These are phyloP conservation scores for Epinephelus awoara DNA, from an alignment of 2,797 vertebrate genomes.

Conservation along the genomic window DNA sequence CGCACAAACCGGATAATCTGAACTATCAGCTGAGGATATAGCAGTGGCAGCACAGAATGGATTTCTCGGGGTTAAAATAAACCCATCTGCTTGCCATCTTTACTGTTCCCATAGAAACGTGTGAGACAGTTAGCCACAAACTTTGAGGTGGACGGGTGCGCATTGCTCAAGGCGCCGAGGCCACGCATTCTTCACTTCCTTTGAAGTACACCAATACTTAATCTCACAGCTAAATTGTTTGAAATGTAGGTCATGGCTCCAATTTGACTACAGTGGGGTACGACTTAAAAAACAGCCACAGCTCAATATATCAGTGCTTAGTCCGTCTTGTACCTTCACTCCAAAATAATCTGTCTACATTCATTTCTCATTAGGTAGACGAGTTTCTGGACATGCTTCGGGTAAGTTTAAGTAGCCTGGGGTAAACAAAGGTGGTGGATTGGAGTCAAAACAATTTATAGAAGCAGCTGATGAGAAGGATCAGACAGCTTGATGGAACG, in stretches of 20 bases:
- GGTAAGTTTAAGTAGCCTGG: constrained; percentile 46
- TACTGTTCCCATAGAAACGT: constrained; percentile 56
- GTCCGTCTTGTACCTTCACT: constrained; percentile 43
- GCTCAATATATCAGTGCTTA: constrained; percentile 40
- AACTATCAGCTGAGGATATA: constrained; percentile 15
- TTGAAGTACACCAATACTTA: constrained; percentile 77
- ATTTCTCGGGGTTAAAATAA: constrained; percentile 48
- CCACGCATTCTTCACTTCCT: constrained; percentile 64
- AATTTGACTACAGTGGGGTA: constrained; percentile 65
- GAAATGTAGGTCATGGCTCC: constrained; percentile 75
- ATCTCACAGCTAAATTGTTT: constrained; percentile 80
- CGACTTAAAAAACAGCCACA: constrained; percentile 47
- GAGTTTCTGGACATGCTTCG: constrained; percentile 43
- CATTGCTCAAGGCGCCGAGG: constrained; percentile 54
- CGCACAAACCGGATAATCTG: constrained; percentile 42
- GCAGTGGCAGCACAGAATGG: background rate
- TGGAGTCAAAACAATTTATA: constrained; percentile 48
- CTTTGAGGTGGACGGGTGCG: constrained; percentile 47
- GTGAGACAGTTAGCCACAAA: constrained; percentile 42
- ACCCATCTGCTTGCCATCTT: constrained; percentile 39
- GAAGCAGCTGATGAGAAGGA: constrained; percentile 34
- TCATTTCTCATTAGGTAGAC: constrained; percentile 53
- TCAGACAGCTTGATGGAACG: background rate
- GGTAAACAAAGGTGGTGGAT: constrained; percentile 55
- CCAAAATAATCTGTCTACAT: constrained; percentile 37